A percentile compares a stretch with the other conserved stretches of the same genome.
Conservation (phyloP, 92 coral and sea anemone species). For the Virgularia gustaviana region DNA sequence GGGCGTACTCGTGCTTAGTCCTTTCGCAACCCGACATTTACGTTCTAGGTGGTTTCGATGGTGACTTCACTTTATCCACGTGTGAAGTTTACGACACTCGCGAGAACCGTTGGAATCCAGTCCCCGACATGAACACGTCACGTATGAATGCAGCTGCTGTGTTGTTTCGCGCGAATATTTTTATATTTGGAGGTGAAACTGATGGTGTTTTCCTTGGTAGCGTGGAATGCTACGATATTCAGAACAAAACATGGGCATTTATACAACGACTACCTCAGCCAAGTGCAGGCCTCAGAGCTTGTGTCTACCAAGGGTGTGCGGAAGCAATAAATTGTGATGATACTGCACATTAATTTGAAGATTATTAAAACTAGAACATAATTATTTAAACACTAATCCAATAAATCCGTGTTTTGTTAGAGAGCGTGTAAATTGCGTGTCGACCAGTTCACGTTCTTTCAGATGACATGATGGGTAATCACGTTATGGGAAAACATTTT, state of each 20-base stretch:
- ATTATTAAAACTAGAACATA: too few relatives aligned
- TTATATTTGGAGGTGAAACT: slow-evolving; percentile 15
- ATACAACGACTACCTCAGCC: slow-evolving; percentile 29
- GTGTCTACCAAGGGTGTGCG: not conserved
- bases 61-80: not conserved
- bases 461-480: too few relatives aligned
- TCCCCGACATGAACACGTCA: slow-evolving; percentile 16
- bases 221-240: slow-evolving; percentile 15
- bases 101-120: not conserved
- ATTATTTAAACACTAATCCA: too few relatives aligned
- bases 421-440: too few relatives aligned
- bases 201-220: slow-evolving; percentile 19
- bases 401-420: too few relatives aligned
- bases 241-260: slow-evolving; percentile 10
- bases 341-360: too few relatives aligned
- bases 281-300: slow-evolving; percentile 27
- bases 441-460: too few relatives aligned
- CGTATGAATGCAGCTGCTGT: slow-evolving; percentile 25
- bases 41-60: slow-evolving; percentile 23
- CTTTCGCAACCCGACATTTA: slow-evolving; percentile 1
- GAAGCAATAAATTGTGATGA: too few relatives aligned
- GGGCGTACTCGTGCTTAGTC: slow-evolving; percentile 21
- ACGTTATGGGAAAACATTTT: too few relatives aligned
- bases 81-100: slow-evolving; percentile 11
- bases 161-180: not conserved